Base-by-base conservation (phyloP, 1,140 invertebrate species). In the Drosophila nigrodunni region DNA sequence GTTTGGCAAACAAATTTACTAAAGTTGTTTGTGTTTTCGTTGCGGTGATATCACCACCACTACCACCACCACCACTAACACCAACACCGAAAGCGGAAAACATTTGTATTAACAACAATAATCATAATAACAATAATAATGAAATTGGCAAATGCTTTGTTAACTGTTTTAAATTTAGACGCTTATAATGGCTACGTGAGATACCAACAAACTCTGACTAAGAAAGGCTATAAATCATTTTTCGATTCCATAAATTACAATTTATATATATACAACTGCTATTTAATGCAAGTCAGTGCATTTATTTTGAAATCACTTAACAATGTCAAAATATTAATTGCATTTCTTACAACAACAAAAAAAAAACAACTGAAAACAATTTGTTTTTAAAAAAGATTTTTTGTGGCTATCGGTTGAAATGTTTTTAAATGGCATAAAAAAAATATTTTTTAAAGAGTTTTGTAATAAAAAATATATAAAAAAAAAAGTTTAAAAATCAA, bases 101-200 rank as follows among this genome's bases (percentile, higher is more conserved):
- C 77, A 89, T 77, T 87, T 87, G 71, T 81, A 82, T 83, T 74
- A 83, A 77, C 77, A 86, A 82, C 68, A 87, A 82, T 67, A 80
- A 85, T 68, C 78, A 80, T 64, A 11, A 60, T 46, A 60, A 70
- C 47, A 69, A 74, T 35, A 41, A 67, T 50, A 65, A 57, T 41
- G 62, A 66, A 61, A 61, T 52, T 67, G 41, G 43, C 44, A 44
- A 67, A 50, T 13, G 82, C 70, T 75, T 86, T 62, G 81, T 57
- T 86, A 86, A 81, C 67, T 72, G 71, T 81, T 81, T 61, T 85
- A 76, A 86, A 72, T 85, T 85, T 78, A 85, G 77, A 46, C 44
- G 73, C 58, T 70, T 65, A 21, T 21, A 21, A 21, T 21, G 18
- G 18, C 18, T 21, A 21, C 18, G 18, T 2, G 18, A 78, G 34